Conservation (phyloP, 2,113 vertebrate species). For the Aegotheles bennettii region DNA sequence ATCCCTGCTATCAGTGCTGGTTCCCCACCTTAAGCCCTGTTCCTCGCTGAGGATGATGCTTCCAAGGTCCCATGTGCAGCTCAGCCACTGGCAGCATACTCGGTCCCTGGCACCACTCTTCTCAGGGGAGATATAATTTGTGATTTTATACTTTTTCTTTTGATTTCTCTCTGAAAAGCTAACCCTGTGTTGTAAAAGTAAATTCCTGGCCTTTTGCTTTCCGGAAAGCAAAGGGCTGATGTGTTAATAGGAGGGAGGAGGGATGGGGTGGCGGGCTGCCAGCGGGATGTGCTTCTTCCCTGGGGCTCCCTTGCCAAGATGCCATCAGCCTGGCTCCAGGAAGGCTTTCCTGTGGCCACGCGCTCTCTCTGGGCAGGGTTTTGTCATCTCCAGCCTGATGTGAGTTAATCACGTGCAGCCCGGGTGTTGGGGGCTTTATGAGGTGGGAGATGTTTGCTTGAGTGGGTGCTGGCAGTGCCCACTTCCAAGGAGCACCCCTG, state of each 20-base stretch:
- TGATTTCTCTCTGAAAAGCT: not conserved
- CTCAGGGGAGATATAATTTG: not conserved
- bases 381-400: not conserved
- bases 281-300: not conserved
- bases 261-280: not conserved
- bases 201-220: not conserved
- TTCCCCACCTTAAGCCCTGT: not conserved
- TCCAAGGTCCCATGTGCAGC: fast-evolving
- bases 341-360: not conserved
- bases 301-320: not conserved
- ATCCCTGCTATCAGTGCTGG: fast-evolving
- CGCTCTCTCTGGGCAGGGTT: not conserved
- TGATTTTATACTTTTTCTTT: not conserved
- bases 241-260: not conserved
- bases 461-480: not conserved
- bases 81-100: too few species aligned
- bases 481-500: not conserved
- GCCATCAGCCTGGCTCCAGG: not conserved
- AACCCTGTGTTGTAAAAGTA: not conserved
- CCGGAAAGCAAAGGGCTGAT: not conserved
- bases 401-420: not conserved
- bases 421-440: fast-evolving
- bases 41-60: not conserved
- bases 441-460: not conserved
- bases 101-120: not conserved